Base-by-base conservation (phyloP, 2,113 vertebrate species). In the Hemiscyllium ocellatum region DNA sequence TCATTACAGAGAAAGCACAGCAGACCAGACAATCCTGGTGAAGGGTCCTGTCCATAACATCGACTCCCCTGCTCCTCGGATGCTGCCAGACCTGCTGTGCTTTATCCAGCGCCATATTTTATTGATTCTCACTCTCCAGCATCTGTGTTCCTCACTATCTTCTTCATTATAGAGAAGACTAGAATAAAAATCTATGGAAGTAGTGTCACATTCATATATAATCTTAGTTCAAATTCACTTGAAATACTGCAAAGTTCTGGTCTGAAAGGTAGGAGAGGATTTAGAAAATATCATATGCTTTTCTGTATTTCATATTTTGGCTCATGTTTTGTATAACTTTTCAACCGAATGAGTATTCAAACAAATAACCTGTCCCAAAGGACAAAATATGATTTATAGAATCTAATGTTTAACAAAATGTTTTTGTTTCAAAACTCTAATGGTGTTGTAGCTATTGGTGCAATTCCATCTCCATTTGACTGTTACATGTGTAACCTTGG, bases 391-490 rank as follows among this genome's bases (percentile, higher is more conserved):
- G 65, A 13, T n/a, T 72, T 69, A 42, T 4, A 42, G 52, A 95
- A 94, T 19, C 33, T 56, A 37, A 29, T 37, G 42, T 95, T 7
- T 95, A 0, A 95, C 56, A 95, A 50, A 93, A 1, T 24, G 0
- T 52, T 13, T 61, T 80, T 66, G 90, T 26, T 33, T 96, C 6
- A 19, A 66, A 70, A 61, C 29, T 6, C 12, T 61, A 93, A 90
- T 70, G 70, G 37, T 78, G 42, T 42, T 95, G 2, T 15, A 99
- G 99, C 98, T 12, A 95, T 99, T 6, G 99, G 99, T 3, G 97
- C 98, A 0, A 96, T 99, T 1, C 99, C 99, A 0, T 99, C 99
- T 52, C 98, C 99, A 72, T 98, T 99, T 50, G 99, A 99, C 96
- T 99, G 99, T 95, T 99, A 96, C 97, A 95, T 99, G 66, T 98